These are phyloP conservation scores for Aramus guarauna DNA, from an alignment of 2,113 vertebrate species.

Conservation along the genomic window DNA sequence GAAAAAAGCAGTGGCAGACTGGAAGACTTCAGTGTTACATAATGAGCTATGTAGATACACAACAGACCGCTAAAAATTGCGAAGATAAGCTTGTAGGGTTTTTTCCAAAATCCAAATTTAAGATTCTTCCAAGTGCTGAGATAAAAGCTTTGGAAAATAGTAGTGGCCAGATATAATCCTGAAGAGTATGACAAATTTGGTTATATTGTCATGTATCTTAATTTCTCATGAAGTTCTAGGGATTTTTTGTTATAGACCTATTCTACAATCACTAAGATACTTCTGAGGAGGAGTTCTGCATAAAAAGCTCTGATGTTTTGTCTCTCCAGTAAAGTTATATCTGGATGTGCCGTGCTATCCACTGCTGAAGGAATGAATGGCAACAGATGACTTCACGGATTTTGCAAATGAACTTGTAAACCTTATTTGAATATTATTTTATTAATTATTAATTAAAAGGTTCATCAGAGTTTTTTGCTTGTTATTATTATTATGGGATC, in stretches of 20 bases:
- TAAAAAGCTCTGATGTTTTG: not conserved
- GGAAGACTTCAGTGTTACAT: not conserved
- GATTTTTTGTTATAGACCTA: not conserved
- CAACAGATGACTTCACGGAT: not conserved
- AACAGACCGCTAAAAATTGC: not conserved
- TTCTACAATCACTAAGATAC: not conserved
- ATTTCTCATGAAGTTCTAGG: not conserved
- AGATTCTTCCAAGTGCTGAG: not conserved
- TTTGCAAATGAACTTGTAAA: not conserved
- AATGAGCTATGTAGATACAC: not conserved
- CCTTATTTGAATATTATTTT: not conserved
- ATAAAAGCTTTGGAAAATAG: not conserved
- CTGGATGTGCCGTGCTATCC: not conserved
- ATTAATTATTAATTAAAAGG: not conserved
- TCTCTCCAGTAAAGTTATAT: not conserved
- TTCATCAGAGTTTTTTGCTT: not conserved
- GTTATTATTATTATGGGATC: not conserved
- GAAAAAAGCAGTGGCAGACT: not conserved
- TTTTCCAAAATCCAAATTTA: not conserved
- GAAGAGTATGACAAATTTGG: not conserved
- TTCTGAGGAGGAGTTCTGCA: not conserved
- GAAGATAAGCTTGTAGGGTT: not conserved
- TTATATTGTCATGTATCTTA: not conserved
- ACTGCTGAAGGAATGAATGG: not conserved
- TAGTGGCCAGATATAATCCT: not conserved